phyloP scores from a whole-genome alignment of 2,113 vertebrate genomes.

The Amazona vittata region DNA sequence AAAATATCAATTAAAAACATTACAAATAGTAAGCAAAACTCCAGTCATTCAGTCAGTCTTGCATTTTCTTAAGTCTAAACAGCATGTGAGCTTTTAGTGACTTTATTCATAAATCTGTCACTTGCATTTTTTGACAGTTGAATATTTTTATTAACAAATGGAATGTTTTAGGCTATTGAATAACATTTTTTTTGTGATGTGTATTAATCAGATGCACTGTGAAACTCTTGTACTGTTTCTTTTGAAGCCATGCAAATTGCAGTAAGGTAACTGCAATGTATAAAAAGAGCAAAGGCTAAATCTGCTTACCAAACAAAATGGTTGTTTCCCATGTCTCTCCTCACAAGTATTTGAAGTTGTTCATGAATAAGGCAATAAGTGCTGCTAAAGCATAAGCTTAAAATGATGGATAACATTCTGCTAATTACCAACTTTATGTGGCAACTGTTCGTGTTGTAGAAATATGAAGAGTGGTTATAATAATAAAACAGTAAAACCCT shows the following conservation, averaged over 20 bases:
- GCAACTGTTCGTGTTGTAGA: neutral
- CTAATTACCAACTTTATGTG: neutral
- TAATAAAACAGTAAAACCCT: neutral
- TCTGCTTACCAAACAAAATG: neutral
- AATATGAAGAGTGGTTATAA: neutral
- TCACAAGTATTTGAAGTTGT: neutral
- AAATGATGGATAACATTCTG: neutral
- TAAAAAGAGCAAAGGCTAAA: neutral
- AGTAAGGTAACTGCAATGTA: neutral
- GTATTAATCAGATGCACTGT: neutral
- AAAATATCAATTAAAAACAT: neutral
- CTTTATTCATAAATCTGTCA: neutral
- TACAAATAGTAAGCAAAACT: neutral
- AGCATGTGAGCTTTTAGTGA: neutral
- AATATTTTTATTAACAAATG: neutral
- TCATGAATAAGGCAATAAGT: neutral
- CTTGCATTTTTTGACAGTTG: neutral
- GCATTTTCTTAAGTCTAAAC: neutral
- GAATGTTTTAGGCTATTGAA: neutral
- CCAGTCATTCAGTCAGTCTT: constrained; percentile 8
- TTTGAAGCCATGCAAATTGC: neutral
- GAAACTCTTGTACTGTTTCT: neutral
- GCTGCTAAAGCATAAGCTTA: neutral
- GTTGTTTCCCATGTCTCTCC: neutral
- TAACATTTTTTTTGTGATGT: neutral